Base-by-base conservation (phyloP, 2,888 invertebrate species). In the Boloria euphrosyne region DNA sequence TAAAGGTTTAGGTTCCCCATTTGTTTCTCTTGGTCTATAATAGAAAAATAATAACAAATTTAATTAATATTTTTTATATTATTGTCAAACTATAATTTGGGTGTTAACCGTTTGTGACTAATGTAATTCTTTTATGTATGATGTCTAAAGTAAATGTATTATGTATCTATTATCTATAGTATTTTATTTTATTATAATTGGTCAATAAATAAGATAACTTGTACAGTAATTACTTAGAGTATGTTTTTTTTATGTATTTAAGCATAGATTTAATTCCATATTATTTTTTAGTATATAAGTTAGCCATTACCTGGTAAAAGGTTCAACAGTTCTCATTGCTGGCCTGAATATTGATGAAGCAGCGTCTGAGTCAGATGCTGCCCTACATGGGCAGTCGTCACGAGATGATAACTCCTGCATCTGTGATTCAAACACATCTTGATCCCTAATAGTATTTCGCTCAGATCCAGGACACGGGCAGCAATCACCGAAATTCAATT, bases 1-100 rank as follows among this genome's bases (percentile, higher is more conserved):
- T 7, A 92, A 76, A 0, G 87, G 89, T 65, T 89, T 89, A 0
- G 75, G 57, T 1, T 87, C 84, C 65, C 81, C 82, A 71, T 84
- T 85, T 38, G 72, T 66, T 4, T 78, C 78, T 4, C 55, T 88
- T 90, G 57, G 16, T 22, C 57, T 57, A 13, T 46, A n/a, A 44
- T n/a, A 38, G 10, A 13, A 17, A 55, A 55, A 55, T 18, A 55
- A 55, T 18, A 13, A 16, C n/a, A 18, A 13, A n/a, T 0, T 53
- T 10, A 31, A 4, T 4, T 16, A 3, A 7, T 27, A 6, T 7
- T 27, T 16, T 52, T 3, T 3, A 27, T 7, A n/a, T 6, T n/a
- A n/a, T n/a, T n/a, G n/a, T n/a, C n/a, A n/a, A n/a, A n/a, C n/a
- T n/a, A n/a, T n/a, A n/a, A n/a, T n/a, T n/a, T n/a, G n/a, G n/a